phyloP scores from a whole-genome alignment of 2,797 vertebrate genomes.

The Gephyroberyx darwinii region DNA sequence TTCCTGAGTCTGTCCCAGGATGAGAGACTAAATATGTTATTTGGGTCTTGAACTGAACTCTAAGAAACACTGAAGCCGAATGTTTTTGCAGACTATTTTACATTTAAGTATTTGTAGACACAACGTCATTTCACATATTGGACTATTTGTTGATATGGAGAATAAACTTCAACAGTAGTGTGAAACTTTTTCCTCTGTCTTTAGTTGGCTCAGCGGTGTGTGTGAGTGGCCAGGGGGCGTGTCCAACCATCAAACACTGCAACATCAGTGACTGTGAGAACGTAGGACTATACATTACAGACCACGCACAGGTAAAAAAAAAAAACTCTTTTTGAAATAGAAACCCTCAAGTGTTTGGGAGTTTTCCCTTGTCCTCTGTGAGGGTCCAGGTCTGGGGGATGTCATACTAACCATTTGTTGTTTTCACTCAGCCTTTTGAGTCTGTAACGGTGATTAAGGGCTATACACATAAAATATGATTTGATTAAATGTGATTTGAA shows the following conservation, averaged over 20 bases:
- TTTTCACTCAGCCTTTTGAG: too few relatives aligned
- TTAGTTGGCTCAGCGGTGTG: constrained; percentile 98
- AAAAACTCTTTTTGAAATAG: not conserved
- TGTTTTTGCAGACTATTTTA: constrained; percentile 7
- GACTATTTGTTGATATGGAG: too few relatives aligned
- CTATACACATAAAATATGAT: too few relatives aligned
- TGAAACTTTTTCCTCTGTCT: constrained; percentile 24
- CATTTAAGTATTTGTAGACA: not conserved
- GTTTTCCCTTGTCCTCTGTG: too few relatives aligned
- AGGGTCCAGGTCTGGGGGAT: too few relatives aligned
- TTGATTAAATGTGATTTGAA: too few relatives aligned
- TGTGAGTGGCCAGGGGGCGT: constrained; percentile 98
- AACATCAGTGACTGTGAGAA: constrained; percentile 99
- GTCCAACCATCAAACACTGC: constrained; percentile 99
- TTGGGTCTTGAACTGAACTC: constrained; percentile 34
- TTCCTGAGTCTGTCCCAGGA: constrained; percentile 7
- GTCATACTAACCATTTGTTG: too few relatives aligned
- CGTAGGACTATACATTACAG: constrained; percentile 98
- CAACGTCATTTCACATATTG: not conserved
- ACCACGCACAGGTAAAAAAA: constrained; percentile 94
- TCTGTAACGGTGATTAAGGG: too few relatives aligned
- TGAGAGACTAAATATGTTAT: constrained; percentile 24
- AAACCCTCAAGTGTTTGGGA: not conserved
- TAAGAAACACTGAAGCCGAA: constrained; percentile 3
- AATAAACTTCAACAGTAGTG: not conserved